These are phyloP conservation scores for Cariama cristata DNA, from an alignment of 2,113 vertebrate species.

Conservation along the genomic window DNA sequence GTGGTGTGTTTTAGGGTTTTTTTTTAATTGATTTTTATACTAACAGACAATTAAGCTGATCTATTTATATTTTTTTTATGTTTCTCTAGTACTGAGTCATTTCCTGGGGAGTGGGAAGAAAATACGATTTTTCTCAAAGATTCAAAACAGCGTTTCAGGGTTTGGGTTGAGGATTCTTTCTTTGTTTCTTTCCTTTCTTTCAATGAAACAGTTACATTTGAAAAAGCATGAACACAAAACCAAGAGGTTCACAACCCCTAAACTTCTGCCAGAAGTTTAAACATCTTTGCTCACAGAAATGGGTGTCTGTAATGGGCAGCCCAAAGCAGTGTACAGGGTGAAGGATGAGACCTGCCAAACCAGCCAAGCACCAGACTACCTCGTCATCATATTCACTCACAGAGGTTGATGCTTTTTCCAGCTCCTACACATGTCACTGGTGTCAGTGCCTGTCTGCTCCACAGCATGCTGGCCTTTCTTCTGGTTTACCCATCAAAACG, in stretches of 20 bases:
- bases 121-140: not conserved
- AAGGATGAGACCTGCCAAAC: not conserved
- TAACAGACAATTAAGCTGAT: constrained; percentile 9
- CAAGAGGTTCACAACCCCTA: not conserved
- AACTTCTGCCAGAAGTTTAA: not conserved
- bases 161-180: not conserved
- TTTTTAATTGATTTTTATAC: constrained; percentile 10
- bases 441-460: not conserved
- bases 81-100: constrained; percentile 64
- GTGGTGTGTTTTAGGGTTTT: not conserved
- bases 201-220: not conserved
- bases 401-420: constrained; percentile 43
- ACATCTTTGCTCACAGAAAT: not conserved
- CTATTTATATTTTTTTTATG: not conserved
- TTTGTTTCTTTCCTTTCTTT: not conserved
- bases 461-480: constrained; percentile 29
- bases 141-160: not conserved
- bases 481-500: constrained; percentile 11
- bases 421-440: constrained; percentile 18
- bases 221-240: not conserved
- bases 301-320: not conserved
- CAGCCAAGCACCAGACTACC: not conserved
- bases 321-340: not conserved
- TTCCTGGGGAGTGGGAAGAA: constrained; percentile 45
- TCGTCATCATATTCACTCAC: not conserved